phyloP scores from a whole-genome alignment of 2,797 vertebrate species.

The Threskiornis aethiopicus region DNA sequence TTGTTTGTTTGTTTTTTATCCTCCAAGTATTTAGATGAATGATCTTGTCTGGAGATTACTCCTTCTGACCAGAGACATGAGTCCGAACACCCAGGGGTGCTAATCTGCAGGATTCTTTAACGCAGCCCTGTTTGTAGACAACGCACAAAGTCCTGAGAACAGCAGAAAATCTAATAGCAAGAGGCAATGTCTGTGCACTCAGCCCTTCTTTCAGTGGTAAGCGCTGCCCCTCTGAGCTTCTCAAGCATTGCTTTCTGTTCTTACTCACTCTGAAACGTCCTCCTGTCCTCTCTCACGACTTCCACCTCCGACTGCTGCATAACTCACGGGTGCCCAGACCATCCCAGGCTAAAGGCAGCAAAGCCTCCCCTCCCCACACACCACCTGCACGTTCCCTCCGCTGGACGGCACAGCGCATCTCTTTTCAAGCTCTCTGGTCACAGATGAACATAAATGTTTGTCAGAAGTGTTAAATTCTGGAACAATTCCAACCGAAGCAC shows the following conservation, averaged over 20 bases:
- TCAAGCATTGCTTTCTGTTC: neutral
- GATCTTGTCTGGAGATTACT: neutral
- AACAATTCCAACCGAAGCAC: neutral
- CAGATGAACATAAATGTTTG: neutral
- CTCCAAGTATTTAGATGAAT: neutral
- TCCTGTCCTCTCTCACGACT: neutral
- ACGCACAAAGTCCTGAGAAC: neutral
- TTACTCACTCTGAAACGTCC: neutral
- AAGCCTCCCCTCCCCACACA: neutral
- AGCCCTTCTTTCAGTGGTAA: neutral
- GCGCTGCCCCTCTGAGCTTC: neutral
- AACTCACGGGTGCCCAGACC: too few relatives aligned
- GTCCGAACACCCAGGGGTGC: neutral
- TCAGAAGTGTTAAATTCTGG: neutral
- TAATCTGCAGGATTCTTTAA: neutral
- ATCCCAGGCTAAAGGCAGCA: neutral
- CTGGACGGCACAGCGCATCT: neutral
- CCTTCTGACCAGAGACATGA: neutral
- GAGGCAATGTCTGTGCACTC: neutral
- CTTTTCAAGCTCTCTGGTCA: neutral
- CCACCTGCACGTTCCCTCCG: rapidly evolving
- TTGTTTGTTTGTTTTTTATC: neutral
- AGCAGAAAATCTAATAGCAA: neutral
- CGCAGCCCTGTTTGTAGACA: neutral
- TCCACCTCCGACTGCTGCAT: neutral